Base-by-base conservation (phyloP, 2,888 invertebrate genomes). In the Beris morrisii region DNA sequence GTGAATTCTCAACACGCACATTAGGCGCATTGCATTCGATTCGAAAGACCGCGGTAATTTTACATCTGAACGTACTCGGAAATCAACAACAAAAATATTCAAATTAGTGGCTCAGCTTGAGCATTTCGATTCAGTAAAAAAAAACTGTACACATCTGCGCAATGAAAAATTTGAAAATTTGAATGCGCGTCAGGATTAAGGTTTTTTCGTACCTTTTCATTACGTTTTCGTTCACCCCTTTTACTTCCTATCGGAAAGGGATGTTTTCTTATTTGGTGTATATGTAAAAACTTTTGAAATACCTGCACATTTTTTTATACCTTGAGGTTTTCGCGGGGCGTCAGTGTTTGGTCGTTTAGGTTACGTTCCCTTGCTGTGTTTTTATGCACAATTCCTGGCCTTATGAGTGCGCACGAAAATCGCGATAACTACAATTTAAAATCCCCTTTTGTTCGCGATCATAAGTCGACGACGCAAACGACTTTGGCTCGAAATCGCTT, bases 361-460 rank as follows among this genome's bases (percentile, higher is more conserved):
- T 30, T 28, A 50, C 15, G 31, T 31, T 55, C 11, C 12, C 4
- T 55, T 55, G 38, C 13, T 32, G 30, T 55, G 30, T 55, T 54
- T 30, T 31, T 55, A n/a, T 55, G 11, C 5, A n/a, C 5, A 5
- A 22, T 22, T 5, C 31, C 30, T 7, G 6, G 15, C 13, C n/a
- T 55, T n/a, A 54, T 44, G 54, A 44, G 44, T 48, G 28, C 57
- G 38, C 57, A 57, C 56, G 52, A 44, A 54, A 48, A 57, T 65
- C 57, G 52, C 57, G 65, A 65, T 65, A 57, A 57, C 45, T 57
- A 50, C 57, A 65, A 65, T 65, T 65, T 57, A n/a, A 57, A 50
- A 57, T 38, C 15, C 52, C 52, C 52, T 43, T 5, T 44, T n/a
- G 28, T 63, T 43, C 52, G 44, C 44, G 45, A 28, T 45, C 46